Percentiles rank a stretch among this genome's conserved stretches.
phyloP scores from a whole-genome alignment of 1,140 invertebrate genomes.

The Scaptomyza montana region DNA sequence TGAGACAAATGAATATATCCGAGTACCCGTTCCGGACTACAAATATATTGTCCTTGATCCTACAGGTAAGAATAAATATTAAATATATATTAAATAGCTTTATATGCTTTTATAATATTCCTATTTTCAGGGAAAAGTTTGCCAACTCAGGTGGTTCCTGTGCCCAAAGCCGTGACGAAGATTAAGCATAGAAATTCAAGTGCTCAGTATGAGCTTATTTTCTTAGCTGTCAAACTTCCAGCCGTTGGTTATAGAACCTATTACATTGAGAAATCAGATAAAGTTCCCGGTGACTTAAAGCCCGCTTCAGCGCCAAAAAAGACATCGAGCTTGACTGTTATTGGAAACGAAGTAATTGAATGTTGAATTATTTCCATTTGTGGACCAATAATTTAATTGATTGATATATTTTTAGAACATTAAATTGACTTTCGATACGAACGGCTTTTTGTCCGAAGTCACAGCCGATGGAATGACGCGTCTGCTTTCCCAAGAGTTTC shows the following conservation, averaged over 20 bases:
- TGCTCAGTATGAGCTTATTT: slow-evolving; percentile 88
- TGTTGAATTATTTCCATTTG: no score
- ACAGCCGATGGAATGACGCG: slow-evolving; percentile 83
- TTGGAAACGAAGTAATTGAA: slow-evolving; percentile 58
- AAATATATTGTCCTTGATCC: slow-evolving; percentile 87
- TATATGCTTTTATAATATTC: neutral
- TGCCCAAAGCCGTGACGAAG: slow-evolving; percentile 86
- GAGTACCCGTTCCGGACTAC: slow-evolving; percentile 88
- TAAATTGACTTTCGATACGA: slow-evolving; percentile 58
- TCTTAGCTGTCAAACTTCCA: slow-evolving; percentile 87
- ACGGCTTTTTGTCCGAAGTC: slow-evolving; percentile 85
- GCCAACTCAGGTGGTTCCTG: slow-evolving; percentile 86
- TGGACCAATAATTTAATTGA: neutral
- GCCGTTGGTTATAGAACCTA: slow-evolving; percentile 88
- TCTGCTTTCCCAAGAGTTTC: slow-evolving; percentile 87
- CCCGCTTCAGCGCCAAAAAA: slow-evolving; percentile 45
- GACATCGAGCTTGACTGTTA: slow-evolving; percentile 46
- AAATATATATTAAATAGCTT: no score
- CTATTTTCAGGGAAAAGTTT: slow-evolving; percentile 38
- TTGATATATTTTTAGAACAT: slow-evolving; percentile 35
- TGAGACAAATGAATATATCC: slow-evolving; percentile 86
- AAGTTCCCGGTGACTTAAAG: neutral
- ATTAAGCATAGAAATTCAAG: slow-evolving; percentile 87
- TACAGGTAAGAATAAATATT: slow-evolving; percentile 69
- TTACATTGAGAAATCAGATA: slow-evolving; percentile 83